These are phyloP conservation scores for Hylaeus anthracinus DNA, from an alignment of 1,140 invertebrate genomes.

Conservation along the genomic window DNA sequence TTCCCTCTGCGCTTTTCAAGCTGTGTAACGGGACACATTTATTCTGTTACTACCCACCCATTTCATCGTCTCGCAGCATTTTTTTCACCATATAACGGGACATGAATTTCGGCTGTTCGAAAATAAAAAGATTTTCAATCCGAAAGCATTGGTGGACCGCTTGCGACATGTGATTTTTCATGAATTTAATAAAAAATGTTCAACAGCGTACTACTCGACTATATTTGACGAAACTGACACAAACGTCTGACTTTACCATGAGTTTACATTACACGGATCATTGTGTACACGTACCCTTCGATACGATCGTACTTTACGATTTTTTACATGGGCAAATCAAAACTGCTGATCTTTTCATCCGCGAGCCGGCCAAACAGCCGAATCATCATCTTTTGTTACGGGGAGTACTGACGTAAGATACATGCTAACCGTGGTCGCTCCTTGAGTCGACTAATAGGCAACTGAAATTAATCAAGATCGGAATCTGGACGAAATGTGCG, in stretches of 20 bases:
- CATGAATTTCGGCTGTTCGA: too few species aligned
- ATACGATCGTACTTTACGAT: not conserved
- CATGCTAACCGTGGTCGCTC: slow-evolving; percentile 35
- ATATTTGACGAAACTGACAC: not conserved
- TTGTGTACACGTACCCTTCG: not conserved
- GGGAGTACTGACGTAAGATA: slow-evolving; percentile 28
- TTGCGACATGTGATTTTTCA: too few species aligned
- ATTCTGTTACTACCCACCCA: too few species aligned
- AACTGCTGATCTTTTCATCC: slow-evolving; percentile 25
- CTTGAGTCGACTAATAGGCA: slow-evolving; percentile 44
- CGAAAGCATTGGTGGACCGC: too few species aligned
- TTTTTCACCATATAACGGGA: too few species aligned
- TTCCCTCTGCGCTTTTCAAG: too few species aligned
- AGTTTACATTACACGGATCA: not conserved
- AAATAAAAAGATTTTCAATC: too few species aligned
- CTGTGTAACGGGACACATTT: too few species aligned
- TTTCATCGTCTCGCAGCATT: too few species aligned
- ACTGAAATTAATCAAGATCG: slow-evolving; percentile 64
- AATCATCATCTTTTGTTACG: slow-evolving; percentile 42
- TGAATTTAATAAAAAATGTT: too few species aligned
- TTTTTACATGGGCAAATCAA: not conserved
- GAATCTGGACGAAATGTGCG: slow-evolving; percentile 42
- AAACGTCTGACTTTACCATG: not conserved
- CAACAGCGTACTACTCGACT: not conserved
- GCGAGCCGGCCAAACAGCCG: slow-evolving; percentile 24